These are phyloP conservation scores for Nesogale talazaci DNA, from an alignment of 2,113 vertebrate species.

Conservation along the genomic window DNA sequence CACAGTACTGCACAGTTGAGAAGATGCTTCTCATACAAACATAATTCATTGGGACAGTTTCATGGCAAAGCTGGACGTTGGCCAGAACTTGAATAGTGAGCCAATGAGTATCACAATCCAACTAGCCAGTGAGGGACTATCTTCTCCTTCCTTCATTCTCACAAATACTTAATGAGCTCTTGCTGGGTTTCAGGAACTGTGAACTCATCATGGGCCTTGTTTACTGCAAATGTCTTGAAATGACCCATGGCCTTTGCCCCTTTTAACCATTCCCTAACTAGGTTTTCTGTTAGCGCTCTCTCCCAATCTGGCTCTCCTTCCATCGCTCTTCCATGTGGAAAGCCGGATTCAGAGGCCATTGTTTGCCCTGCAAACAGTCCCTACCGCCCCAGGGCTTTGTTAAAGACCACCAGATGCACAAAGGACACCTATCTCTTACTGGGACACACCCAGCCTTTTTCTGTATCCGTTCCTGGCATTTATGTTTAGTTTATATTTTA, in stretches of 20 bases:
- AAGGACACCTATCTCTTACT: too few relatives aligned
- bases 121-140: neutral
- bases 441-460: too few relatives aligned
- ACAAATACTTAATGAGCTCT: conserved; percentile 49
- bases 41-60: neutral
- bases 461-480: too few relatives aligned
- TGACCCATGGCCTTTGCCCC: neutral
- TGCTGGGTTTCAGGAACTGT: neutral
- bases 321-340: too few relatives aligned
- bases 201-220: neutral
- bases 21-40: conserved; percentile 34
- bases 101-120: neutral
- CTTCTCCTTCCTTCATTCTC: conserved; percentile 4
- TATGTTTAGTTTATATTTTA: too few relatives aligned
- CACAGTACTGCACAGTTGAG: conserved; percentile 33
- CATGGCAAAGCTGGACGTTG: too few relatives aligned
- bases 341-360: too few relatives aligned
- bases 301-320: neutral
- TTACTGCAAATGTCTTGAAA: neutral
- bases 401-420: too few relatives aligned
- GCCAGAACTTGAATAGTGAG: too few relatives aligned
- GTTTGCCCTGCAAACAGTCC: too few relatives aligned
- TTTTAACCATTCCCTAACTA: neutral
- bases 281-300: neutral
- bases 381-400: too few relatives aligned